Evolutionary conservation across 2,888 invertebrate genomes (phyloP).

Genomic region (Diogma glabrata): DNA sequence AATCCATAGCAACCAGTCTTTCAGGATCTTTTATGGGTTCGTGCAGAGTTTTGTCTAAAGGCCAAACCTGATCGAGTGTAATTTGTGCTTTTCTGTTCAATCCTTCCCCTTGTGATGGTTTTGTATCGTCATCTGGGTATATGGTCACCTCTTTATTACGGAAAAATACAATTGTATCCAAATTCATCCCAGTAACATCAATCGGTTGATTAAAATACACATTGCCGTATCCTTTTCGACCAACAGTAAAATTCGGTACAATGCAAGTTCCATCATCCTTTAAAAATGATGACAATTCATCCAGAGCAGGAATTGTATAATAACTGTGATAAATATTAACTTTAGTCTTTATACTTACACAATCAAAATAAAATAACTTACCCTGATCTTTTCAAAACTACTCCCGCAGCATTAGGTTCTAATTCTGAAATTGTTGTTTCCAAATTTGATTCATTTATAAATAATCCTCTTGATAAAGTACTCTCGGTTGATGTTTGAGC

Average conservation of each 20-base stretch:
- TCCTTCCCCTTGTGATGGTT: constrained; percentile 78
- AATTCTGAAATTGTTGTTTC: constrained; percentile 19
- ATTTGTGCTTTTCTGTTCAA: constrained; percentile 85
- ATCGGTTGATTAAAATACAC: constrained; percentile 75
- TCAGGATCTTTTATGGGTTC: constrained; percentile 68
- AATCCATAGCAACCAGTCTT: constrained; percentile 68
- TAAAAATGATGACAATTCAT: constrained; percentile 62
- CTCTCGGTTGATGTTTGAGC: constrained; percentile 25
- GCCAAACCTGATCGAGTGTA: constrained; percentile 91
- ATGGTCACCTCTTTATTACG: constrained; percentile 89
- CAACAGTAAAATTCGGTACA: constrained; percentile 79
- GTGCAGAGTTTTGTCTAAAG: constrained; percentile 71
- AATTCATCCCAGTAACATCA: constrained; percentile 71
- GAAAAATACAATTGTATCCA: constrained; percentile 84
- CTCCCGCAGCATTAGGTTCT: constrained; percentile 59
- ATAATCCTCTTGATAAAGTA: constrained; percentile 23
- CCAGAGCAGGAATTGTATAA: constrained; percentile 78
- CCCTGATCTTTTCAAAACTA: constrained; percentile 65
- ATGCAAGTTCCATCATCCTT: constrained; percentile 60
- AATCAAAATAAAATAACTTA: no score
- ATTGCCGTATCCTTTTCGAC: constrained; percentile 82
- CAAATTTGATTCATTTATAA: constrained; percentile 20
- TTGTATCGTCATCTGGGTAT: constrained; percentile 81
- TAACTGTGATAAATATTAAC: no score
- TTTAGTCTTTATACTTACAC: no score